Base-by-base conservation (phyloP, 2,113 vertebrate genomes). In the Platichthys stellatus region DNA sequence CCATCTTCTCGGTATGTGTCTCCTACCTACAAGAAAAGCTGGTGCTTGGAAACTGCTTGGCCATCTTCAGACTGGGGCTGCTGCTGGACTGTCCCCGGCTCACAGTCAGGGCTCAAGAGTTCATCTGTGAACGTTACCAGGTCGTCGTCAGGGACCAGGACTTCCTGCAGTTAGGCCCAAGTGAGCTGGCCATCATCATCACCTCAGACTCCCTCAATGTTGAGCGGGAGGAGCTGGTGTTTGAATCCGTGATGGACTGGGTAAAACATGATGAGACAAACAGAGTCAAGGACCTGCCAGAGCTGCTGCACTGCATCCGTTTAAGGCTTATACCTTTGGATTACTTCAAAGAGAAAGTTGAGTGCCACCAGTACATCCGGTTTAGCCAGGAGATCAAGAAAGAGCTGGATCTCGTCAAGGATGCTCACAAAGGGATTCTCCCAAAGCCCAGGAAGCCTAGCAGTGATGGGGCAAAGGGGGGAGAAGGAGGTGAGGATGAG, bases 221-320 rank as follows among this genome's bases (percentile, higher is more conserved):
- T 0, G 96, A 97, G 72, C 94, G 90, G 47, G 97, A 98, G 72
- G 97, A 99, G 90, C 83, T 77, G 0, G 97, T 99, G 79, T 99
- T 98, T 0, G 97, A 99, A 78, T 95, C 95, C 3, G 92, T 99
- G 86, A 96, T 99, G 96, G 94, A 93, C 13, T 99, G 98, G 98
- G 92, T 94, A 0, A 81, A 79, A 80, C 92, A 95, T 5, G 95
- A 97, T 17, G 86, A 81, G 0, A 93, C 88, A 0, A 94, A 89
- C 60, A 91, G 95, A 6, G 53, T 92, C 28, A 94, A 96, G 67
- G 95, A 96, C 12, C 85, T 99, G 70, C 94, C 96, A 0, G 92
- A 96, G 3, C 89, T 98, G 81, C 91, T 99, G 0, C 97, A 98
- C 78, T 98, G 97, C 49, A 26, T 99, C 62, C 96, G 98, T 59